phyloP scores from a whole-genome alignment of 2,888 invertebrate species.

The Helicoverpa assulta region DNA sequence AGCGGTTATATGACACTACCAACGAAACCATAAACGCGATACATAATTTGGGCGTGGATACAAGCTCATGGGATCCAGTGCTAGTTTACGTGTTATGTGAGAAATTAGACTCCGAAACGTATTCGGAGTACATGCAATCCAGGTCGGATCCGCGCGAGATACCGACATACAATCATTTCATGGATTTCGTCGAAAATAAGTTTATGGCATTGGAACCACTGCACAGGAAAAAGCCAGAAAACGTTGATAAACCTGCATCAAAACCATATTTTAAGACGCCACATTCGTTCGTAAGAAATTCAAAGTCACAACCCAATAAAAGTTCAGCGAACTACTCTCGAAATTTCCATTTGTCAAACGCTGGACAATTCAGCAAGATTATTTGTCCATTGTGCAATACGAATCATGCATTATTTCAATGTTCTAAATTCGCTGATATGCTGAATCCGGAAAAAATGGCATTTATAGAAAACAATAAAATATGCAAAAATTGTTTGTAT shows the following conservation, averaged over 20 bases:
- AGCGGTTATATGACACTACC: not conserved
- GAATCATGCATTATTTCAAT: not conserved
- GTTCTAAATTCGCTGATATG: not conserved
- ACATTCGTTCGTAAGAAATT: not conserved
- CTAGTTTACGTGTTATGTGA: not conserved
- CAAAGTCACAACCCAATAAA: not conserved
- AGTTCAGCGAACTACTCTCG: not conserved
- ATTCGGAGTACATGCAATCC: too few relatives aligned
- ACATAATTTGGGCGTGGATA: conserved; percentile 1
- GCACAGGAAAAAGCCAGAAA: conserved; percentile 1
- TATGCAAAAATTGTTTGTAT: conserved; percentile 4
- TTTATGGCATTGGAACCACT: conserved; percentile 6
- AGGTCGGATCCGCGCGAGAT: not conserved
- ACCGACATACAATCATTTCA: conserved; percentile 1
- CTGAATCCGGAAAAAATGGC: not conserved
- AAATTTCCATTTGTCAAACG: not conserved
- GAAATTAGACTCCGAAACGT: conserved; percentile 5
- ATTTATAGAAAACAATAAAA: conserved; percentile 2
- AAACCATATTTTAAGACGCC: not conserved
- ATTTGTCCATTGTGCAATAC: not conserved
- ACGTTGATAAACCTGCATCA: not conserved
- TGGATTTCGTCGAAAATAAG: conserved; percentile 10
- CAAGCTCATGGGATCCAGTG: not conserved
- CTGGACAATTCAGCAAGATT: not conserved
- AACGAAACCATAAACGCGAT: not conserved